Percentiles rank a stretch among this genome's conserved stretches.
phyloP scores from a whole-genome alignment of 2,113 vertebrate species.

The Campylorhamphus procurvoides region DNA sequence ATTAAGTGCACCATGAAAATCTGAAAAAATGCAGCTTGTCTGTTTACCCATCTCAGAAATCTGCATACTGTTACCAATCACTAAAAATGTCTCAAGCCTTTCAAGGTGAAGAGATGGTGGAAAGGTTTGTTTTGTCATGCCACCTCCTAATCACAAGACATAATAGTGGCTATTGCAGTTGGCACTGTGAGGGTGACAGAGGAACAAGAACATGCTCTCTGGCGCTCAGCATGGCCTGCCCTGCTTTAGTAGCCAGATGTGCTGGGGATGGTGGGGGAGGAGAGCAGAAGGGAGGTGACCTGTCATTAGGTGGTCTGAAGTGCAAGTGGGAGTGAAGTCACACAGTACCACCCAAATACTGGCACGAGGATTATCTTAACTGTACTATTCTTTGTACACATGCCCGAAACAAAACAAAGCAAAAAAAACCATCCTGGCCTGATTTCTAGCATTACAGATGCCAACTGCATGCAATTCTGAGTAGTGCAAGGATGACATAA shows the following conservation, averaged over 20 bases:
- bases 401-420: background rate
- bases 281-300: background rate
- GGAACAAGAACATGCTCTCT: background rate
- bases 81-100: background rate
- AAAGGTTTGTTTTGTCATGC: background rate
- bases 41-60: background rate
- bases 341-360: background rate
- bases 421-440: background rate
- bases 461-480: background rate
- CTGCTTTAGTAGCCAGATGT: background rate
- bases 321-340: background rate
- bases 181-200: background rate
- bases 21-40: background rate
- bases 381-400: background rate
- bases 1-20: background rate
- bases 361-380: background rate
- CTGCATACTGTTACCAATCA: background rate
- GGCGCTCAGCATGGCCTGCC: background rate
- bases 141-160: background rate
- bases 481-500: background rate
- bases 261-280: background rate
- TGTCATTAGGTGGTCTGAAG: background rate
- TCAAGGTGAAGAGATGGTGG: background rate
- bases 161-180: background rate
- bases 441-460: background rate